phyloP scores from a whole-genome alignment of 2,888 invertebrate genomes.

The Tetragonula carbonaria region DNA sequence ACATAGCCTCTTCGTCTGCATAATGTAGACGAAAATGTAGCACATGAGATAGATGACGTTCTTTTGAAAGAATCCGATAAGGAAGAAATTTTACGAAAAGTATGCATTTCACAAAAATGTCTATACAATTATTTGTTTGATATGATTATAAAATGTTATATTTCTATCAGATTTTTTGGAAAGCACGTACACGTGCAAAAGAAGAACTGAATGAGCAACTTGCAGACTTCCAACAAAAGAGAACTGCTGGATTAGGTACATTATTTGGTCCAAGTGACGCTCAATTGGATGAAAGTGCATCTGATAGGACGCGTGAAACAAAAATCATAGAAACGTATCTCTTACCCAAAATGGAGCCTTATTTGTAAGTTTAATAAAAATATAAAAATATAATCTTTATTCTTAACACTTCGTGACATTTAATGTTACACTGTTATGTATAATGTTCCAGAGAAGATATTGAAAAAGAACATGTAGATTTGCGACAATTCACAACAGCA shows the following conservation, averaged over 20 bases:
- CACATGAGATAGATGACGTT: conserved; percentile 95
- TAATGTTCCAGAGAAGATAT: conserved; percentile 86
- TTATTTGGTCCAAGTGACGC: conserved; percentile 95
- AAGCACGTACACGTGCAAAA: conserved; percentile 93
- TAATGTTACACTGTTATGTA: not conserved
- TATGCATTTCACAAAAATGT: conserved; percentile 77
- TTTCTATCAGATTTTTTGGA: conserved; percentile 88
- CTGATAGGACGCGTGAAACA: conserved; percentile 91
- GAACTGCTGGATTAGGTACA: conserved; percentile 94
- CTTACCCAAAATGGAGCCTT: conserved; percentile 89
- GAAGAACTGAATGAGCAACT: conserved; percentile 92
- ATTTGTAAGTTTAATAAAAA: conserved; percentile 85
- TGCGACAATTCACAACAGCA: conserved; percentile 88
- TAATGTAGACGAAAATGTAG: conserved; percentile 94
- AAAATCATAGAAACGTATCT: conserved; percentile 91
- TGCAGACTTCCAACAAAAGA: conserved; percentile 94
- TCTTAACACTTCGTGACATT: conserved; percentile 39
- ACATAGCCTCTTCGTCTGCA: conserved; percentile 91
- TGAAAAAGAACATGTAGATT: conserved; percentile 87
- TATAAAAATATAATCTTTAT: not conserved
- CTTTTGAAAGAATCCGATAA: conserved; percentile 93
- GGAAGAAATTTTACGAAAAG: conserved; percentile 94
- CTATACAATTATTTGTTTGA: not conserved
- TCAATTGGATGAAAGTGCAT: conserved; percentile 91
- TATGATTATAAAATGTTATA: conserved; percentile 11